phyloP scores from a whole-genome alignment of 2,797 vertebrate species.

The Dallia pectoralis region DNA sequence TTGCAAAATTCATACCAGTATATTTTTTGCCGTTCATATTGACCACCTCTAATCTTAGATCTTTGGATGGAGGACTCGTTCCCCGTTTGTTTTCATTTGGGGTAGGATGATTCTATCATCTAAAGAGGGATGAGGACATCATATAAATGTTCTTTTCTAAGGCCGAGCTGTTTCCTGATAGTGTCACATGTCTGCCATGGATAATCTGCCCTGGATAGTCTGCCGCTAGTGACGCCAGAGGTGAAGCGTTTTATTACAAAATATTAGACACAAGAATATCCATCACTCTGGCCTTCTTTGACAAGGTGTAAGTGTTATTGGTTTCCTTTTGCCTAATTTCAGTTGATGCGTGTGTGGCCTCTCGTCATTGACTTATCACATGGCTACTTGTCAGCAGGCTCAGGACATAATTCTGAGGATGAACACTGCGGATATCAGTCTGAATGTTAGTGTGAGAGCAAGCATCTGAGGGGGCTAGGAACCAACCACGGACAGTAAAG shows the following conservation, averaged over 20 bases:
- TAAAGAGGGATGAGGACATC: background rate
- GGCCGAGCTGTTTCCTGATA: background rate
- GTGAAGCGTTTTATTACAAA: background rate
- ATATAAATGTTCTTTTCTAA: background rate
- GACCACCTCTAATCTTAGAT: too few relatives aligned
- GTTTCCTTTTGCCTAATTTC: background rate
- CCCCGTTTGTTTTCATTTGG: background rate
- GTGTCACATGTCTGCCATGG: background rate
- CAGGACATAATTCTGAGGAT: slow-evolving; percentile 72
- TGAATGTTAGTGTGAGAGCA: slow-evolving; percentile 45
- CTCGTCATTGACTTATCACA: slow-evolving; percentile 71
- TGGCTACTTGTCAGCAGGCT: slow-evolving; percentile 73
- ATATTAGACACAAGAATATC: background rate
- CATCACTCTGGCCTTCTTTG: slow-evolving; percentile 7
- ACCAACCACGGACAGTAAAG: slow-evolving; percentile 20
- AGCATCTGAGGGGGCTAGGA: slow-evolving; percentile 27
- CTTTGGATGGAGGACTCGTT: background rate
- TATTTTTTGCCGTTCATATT: too few relatives aligned
- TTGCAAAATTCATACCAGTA: too few relatives aligned
- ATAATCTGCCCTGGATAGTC: background rate
- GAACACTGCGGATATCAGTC: slow-evolving; percentile 72
- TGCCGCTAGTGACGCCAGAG: background rate
- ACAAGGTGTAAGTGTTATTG: background rate
- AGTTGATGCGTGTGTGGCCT: slow-evolving; percentile 37
- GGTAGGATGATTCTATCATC: background rate